phyloP scores from a whole-genome alignment of 1,140 invertebrate species.

The Drosophila baimaii region DNA sequence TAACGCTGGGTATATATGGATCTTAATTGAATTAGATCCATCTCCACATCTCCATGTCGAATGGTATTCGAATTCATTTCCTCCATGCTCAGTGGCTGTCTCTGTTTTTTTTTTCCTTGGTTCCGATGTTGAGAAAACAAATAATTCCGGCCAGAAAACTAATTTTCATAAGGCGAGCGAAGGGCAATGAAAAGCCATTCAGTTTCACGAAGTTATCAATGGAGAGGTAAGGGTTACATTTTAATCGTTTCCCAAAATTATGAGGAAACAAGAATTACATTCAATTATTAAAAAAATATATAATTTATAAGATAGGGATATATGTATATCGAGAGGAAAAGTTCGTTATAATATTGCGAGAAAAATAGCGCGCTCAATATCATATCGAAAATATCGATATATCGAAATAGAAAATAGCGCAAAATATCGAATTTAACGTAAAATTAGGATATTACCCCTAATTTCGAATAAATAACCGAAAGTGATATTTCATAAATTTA shows the following conservation, averaged over 20 bases:
- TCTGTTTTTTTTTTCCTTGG: slow-evolving; percentile 13
- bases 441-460: no score
- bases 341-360: no score
- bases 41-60: slow-evolving; percentile 40
- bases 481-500: not conserved
- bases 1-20: slow-evolving; percentile 29
- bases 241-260: no score
- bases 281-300: no score
- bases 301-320: no score
- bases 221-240: no score
- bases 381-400: no score
- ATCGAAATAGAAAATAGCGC: no score
- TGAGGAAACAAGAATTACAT: no score
- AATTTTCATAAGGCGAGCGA: slow-evolving; percentile 60
- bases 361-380: no score
- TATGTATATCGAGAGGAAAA: no score
- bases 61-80: slow-evolving; percentile 51
- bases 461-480: not conserved
- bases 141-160: slow-evolving; percentile 20
- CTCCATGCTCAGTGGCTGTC: slow-evolving; percentile 32
- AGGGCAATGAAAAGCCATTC: slow-evolving; percentile 17
- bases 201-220: slow-evolving; percentile 58
- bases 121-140: slow-evolving; percentile 36
- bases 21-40: slow-evolving; percentile 63
- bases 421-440: no score